These are phyloP conservation scores for Brachyopa scutellaris DNA, from an alignment of 2,888 invertebrate genomes.

Conservation along the genomic window DNA sequence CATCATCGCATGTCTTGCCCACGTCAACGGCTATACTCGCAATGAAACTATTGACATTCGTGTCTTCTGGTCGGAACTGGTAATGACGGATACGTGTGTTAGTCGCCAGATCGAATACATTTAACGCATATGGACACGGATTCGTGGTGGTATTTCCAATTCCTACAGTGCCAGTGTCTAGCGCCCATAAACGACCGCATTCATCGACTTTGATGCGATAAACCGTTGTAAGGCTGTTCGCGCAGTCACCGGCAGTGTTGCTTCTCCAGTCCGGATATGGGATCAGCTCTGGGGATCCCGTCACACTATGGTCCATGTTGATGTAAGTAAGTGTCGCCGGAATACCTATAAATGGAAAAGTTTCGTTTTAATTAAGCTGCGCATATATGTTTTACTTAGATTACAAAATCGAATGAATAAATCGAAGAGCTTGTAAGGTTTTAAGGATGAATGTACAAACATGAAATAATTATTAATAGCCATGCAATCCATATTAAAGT, in stretches of 20 bases:
- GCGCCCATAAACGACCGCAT: slow-evolving; percentile 91
- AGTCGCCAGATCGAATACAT: slow-evolving; percentile 89
- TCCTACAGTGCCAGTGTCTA: slow-evolving; percentile 92
- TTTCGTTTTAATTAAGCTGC: background rate
- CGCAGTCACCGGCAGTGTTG: slow-evolving; percentile 90
- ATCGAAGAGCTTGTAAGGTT: background rate
- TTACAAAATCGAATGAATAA: background rate
- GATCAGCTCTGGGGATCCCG: slow-evolving; percentile 88
- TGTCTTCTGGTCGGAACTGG: slow-evolving; percentile 87
- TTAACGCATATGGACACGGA: slow-evolving; percentile 90
- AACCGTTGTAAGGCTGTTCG: slow-evolving; percentile 88
- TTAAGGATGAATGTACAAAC: background rate
- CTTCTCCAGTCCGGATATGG: slow-evolving; percentile 90
- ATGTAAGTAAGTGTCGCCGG: slow-evolving; percentile 92
- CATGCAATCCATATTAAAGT: background rate
- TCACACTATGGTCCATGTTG: slow-evolving; percentile 85
- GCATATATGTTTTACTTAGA: background rate
- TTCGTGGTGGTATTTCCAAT: slow-evolving; percentile 90
- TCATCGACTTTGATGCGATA: slow-evolving; percentile 90
- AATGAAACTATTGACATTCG: slow-evolving; percentile 89
- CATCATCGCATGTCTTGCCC: slow-evolving; percentile 88
- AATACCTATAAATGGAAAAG: slow-evolving; percentile 84
- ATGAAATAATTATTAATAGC: no score
- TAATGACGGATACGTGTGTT: slow-evolving; percentile 88
- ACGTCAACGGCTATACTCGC: slow-evolving; percentile 93